Evolutionary conservation across 2,113 vertebrate genomes (phyloP).

Genomic region (Xiphophorus maculatus): DNA sequence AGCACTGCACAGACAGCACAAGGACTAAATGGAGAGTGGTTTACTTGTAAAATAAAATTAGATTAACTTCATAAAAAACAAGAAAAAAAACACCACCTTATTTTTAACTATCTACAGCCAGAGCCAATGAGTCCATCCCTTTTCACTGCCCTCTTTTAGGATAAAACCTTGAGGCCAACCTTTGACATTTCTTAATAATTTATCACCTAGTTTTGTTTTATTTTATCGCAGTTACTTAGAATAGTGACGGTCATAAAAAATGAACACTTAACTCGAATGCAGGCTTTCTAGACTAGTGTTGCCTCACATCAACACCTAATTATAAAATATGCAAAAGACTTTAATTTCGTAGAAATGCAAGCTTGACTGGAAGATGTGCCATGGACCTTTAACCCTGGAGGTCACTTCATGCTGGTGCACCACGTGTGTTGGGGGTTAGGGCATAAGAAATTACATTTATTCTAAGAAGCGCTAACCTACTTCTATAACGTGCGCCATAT

Average conservation of each 20-base stretch:
- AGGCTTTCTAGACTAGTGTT: no score
- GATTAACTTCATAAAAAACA: background rate
- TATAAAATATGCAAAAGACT: no score
- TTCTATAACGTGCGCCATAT: slow-evolving; percentile 55
- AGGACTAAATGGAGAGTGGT: background rate
- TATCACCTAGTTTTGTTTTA: background rate
- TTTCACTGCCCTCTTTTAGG: background rate
- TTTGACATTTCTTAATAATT: background rate
- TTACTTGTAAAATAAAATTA: background rate
- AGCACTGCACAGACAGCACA: no score
- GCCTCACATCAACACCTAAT: no score
- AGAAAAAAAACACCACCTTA: background rate
- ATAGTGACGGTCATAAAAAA: background rate
- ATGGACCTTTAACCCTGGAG: no score
- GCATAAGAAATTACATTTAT: slow-evolving; percentile 33
- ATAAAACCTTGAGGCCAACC: background rate
- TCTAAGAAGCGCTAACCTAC: slow-evolving; percentile 14
- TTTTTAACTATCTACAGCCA: background rate
- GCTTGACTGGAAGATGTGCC: no score
- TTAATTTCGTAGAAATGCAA: no score
- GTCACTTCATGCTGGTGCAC: background rate
- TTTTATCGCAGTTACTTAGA: background rate
- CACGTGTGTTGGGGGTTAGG: slow-evolving; percentile 7
- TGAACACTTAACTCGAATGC: background rate
- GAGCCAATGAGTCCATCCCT: background rate